A percentile compares a stretch with the other conserved stretches of the same genome.
These are phyloP conservation scores for Platynereis dumerilii DNA, from an alignment of 2,888 invertebrate genomes.

Conservation along the genomic window DNA sequence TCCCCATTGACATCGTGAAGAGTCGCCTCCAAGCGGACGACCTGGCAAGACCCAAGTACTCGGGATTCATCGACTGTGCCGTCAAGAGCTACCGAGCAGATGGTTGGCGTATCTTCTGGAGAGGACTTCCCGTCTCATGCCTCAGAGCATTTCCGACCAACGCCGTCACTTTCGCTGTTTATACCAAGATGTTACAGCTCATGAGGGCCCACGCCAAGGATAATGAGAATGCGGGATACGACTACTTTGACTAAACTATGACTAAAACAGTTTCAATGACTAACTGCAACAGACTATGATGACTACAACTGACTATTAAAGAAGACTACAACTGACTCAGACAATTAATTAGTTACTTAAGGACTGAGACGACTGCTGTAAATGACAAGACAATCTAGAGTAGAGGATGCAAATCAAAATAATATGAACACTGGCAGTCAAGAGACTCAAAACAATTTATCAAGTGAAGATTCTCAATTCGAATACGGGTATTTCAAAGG, in stretches of 20 bases:
- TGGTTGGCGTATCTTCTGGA: constrained; percentile 71
- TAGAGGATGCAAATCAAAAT: too few relatives aligned
- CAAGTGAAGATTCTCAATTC: too few relatives aligned
- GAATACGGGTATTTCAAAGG: too few relatives aligned
- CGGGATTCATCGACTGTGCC: constrained; percentile 70
- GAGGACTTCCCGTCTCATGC: constrained; percentile 71
- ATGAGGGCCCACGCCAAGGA: not conserved
- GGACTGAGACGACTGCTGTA: too few relatives aligned
- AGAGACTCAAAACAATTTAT: too few relatives aligned
- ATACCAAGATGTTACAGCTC: constrained; percentile 35
- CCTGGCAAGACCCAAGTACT: constrained; percentile 64
- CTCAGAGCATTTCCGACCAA: constrained; percentile 76
- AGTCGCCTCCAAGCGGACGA: constrained; percentile 76
- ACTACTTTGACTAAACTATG: not conserved
- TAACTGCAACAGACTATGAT: too few relatives aligned
- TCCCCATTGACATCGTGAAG: constrained; percentile 79
- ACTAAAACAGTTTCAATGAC: too few relatives aligned
- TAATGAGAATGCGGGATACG: not conserved
- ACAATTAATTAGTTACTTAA: too few relatives aligned
- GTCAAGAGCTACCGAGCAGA: constrained; percentile 68
- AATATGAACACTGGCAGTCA: too few relatives aligned
- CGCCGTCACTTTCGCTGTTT: constrained; percentile 70
- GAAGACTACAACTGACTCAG: too few relatives aligned
- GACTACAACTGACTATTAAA: too few relatives aligned
- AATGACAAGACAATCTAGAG: too few relatives aligned